These are phyloP conservation scores for Eumeta japonica DNA, from an alignment of 1,140 invertebrate species.

Conservation along the genomic window DNA sequence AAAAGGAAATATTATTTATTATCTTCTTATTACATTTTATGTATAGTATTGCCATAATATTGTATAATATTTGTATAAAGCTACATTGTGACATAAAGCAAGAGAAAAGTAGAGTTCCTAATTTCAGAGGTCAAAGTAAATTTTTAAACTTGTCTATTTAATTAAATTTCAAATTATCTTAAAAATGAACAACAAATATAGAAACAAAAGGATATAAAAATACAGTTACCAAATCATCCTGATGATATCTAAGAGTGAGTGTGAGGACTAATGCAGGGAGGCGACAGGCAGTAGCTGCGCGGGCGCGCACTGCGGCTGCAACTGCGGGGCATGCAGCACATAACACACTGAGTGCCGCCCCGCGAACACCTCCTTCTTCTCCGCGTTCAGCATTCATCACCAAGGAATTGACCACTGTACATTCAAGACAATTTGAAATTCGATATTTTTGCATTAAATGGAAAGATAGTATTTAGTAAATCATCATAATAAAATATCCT, in stretches of 20 bases:
- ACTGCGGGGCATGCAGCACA: conserved; percentile 90
- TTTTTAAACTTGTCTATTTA: no score
- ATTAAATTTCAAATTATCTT: no score
- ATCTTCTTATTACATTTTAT: neutral
- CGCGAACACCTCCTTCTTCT: conserved; percentile 70
- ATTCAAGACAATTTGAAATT: neutral
- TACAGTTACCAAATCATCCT: conserved; percentile 52
- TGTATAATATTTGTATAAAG: no score
- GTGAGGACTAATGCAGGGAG: conserved; percentile 85
- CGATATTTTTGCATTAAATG: neutral
- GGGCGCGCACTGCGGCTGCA: conserved; percentile 76
- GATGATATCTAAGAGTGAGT: conserved; percentile 61
- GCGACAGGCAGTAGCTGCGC: conserved; percentile 83
- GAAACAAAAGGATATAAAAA: no score
- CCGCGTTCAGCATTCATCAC: conserved; percentile 86
- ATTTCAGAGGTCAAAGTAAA: no score
- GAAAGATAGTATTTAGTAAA: no score
- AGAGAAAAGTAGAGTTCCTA: no score
- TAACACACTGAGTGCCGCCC: conserved; percentile 70
- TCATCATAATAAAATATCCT: no score
- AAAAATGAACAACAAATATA: no score
- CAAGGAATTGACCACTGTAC: conserved; percentile 76
- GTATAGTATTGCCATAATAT: neutral
- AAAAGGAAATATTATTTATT: neutral
- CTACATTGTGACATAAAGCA: no score